Percentiles rank a stretch among this genome's conserved stretches.
Evolutionary conservation across 2,113 vertebrate genomes (phyloP).

Genomic region (Grus americana): DNA sequence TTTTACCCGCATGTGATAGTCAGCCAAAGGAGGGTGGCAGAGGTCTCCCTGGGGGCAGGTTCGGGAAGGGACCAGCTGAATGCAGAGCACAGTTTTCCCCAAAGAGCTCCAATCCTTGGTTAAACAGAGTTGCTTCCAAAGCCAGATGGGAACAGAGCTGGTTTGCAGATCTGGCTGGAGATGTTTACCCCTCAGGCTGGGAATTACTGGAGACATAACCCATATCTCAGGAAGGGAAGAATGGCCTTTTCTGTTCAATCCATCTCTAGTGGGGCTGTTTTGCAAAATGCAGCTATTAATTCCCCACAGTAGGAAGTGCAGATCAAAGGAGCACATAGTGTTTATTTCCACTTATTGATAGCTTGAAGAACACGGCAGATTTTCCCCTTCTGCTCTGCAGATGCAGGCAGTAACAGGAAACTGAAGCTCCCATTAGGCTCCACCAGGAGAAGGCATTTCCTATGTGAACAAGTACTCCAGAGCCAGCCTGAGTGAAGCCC

Average conservation of each 20-base stretch:
- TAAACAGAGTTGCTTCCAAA: neutral
- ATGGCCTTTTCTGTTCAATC: slow-evolving; percentile 14
- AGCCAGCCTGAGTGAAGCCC: neutral
- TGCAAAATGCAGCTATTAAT: slow-evolving; percentile 19
- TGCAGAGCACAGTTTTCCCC: neutral
- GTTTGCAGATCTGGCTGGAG: slow-evolving; percentile 21
- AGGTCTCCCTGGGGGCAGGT: neutral
- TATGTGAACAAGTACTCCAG: neutral
- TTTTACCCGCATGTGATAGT: neutral
- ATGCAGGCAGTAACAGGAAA: neutral
- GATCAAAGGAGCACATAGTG: neutral
- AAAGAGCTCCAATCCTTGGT: neutral
- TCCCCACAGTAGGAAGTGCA: neutral
- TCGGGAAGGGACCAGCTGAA: neutral
- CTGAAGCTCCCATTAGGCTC: neutral
- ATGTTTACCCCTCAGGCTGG: slow-evolving; percentile 56
- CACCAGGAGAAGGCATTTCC: neutral
- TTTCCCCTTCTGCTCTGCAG: neutral
- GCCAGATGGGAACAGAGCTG: neutral
- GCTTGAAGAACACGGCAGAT: neutral
- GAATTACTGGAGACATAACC: neutral
- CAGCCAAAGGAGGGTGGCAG: neutral
- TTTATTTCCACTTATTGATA: slow-evolving; percentile 52
- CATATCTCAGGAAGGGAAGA: slow-evolving; percentile 22
- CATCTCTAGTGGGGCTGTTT: neutral